Conservation (phyloP, 2,113 vertebrate genomes). For the Xiphophorus hellerii region DNA sequence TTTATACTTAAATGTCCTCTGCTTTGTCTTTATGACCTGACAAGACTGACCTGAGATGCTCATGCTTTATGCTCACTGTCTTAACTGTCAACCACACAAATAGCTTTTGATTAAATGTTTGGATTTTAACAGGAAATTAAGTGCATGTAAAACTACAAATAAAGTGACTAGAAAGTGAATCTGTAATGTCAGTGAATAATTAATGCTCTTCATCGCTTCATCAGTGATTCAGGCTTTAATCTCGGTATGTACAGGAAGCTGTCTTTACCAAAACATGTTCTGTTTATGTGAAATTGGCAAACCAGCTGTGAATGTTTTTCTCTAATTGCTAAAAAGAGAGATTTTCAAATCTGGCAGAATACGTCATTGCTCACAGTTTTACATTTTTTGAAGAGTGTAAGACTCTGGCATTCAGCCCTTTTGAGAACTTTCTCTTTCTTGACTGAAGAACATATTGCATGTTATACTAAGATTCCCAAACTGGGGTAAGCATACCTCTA, state of each 20-base stretch:
- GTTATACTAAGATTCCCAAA: constrained; percentile 58
- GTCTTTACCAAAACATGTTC: constrained; percentile 1
- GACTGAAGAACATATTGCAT: constrained; percentile 38
- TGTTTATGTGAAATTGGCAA: background rate
- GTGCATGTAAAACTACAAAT: constrained; percentile 18
- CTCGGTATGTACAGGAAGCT: background rate
- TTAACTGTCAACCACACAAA: constrained; percentile 23
- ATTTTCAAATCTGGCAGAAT: background rate
- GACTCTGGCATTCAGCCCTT: constrained; percentile 33
- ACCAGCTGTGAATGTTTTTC: background rate
- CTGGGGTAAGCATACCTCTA: constrained; percentile 69
- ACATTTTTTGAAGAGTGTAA: constrained; percentile 16
- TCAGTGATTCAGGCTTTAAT: constrained; percentile 5
- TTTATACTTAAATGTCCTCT: constrained; percentile 43
- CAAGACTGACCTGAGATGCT: constrained; percentile 27
- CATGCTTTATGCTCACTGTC: constrained; percentile 21
- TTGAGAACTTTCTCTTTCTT: background rate
- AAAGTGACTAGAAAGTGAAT: constrained; percentile 25
- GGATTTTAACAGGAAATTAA: constrained; percentile 11
- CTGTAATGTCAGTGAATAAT: constrained; percentile 32
- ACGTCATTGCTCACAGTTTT: background rate
- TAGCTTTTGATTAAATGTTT: constrained; percentile 5
- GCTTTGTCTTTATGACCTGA: constrained; percentile 22
- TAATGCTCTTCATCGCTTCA: constrained; percentile 5
- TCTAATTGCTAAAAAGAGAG: background rate